Conservation (phyloP, 2,113 vertebrate genomes). For the Limnothrissa miodon region DNA sequence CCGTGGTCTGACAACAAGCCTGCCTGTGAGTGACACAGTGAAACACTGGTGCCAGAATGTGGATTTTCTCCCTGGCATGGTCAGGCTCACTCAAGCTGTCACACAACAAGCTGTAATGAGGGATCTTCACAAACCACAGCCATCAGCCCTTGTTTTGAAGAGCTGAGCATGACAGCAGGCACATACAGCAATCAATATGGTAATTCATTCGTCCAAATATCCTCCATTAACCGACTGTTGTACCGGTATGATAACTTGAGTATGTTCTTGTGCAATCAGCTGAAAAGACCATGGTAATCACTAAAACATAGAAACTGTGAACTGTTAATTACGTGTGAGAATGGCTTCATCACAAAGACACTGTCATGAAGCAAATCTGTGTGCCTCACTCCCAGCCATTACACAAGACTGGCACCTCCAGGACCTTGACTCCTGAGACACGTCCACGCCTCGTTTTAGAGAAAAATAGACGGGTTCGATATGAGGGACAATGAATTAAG, state of each 20-base stretch:
- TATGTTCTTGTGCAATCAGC: constrained; percentile 11
- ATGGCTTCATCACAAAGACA: constrained; percentile 2
- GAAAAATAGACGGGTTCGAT: too few species aligned
- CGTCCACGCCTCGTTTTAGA: too few species aligned
- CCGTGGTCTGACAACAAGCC: background rate
- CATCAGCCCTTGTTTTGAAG: constrained; percentile 7
- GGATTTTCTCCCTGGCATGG: background rate
- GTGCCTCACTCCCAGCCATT: background rate
- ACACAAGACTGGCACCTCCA: too few species aligned
- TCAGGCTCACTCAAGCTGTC: background rate
- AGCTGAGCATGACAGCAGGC: constrained; percentile 8
- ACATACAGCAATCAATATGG: constrained; percentile 13
- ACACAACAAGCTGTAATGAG: background rate
- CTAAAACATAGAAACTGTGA: background rate
- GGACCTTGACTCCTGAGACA: too few species aligned
- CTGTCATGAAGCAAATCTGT: background rate
- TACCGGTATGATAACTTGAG: background rate
- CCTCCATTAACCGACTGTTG: background rate
- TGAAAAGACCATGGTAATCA: background rate
- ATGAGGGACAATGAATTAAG: too few species aligned
- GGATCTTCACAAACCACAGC: background rate
- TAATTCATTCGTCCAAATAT: constrained; percentile 14
- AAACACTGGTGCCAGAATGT: background rate
- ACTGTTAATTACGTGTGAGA: background rate
- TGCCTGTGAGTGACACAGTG: background rate